These are phyloP conservation scores for Plectropomus leopardus DNA, from an alignment of 2,113 vertebrate genomes.

Conservation along the genomic window DNA sequence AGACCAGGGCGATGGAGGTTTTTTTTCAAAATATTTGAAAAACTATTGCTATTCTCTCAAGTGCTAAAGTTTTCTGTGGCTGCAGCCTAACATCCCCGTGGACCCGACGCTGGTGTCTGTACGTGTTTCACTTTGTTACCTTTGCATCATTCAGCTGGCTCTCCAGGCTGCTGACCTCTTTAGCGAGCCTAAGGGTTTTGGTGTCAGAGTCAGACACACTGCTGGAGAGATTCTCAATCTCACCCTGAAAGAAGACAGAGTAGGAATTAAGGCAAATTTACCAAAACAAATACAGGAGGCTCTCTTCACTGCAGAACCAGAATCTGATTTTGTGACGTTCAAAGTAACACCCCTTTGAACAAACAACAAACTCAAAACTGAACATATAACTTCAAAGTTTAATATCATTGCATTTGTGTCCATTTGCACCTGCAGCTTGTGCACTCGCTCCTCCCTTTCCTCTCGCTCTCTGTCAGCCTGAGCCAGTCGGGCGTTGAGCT, in stretches of 20 bases:
- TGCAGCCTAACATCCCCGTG: neutral
- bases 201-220: slow-evolving; percentile 87
- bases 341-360: neutral
- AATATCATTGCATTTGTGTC: neutral
- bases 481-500: slow-evolving; percentile 83
- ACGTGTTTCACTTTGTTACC: slow-evolving; percentile 77
- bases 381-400: neutral
- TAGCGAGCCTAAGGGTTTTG: slow-evolving; percentile 87
- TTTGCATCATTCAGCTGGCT: slow-evolving; percentile 90
- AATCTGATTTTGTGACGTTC: neutral
- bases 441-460: slow-evolving; percentile 86
- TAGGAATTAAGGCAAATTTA: neutral
- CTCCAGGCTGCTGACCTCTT: slow-evolving; percentile 89
- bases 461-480: slow-evolving; percentile 87
- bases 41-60: neutral
- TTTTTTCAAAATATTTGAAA: too few relatives aligned
- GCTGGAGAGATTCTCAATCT: slow-evolving; percentile 86
- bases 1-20: too few relatives aligned
- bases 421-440: slow-evolving; percentile 87
- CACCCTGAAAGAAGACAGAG: slow-evolving; percentile 79
- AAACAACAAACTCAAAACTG: neutral
- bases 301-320: neutral
- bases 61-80: neutral
- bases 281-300: slow-evolving; percentile 11
- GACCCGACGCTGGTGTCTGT: neutral